Percentiles rank a stretch among this genome's conserved stretches.
Evolutionary conservation across 2,797 vertebrate genomes (phyloP).

Genomic region (Acipenser oxyrinchus): DNA sequence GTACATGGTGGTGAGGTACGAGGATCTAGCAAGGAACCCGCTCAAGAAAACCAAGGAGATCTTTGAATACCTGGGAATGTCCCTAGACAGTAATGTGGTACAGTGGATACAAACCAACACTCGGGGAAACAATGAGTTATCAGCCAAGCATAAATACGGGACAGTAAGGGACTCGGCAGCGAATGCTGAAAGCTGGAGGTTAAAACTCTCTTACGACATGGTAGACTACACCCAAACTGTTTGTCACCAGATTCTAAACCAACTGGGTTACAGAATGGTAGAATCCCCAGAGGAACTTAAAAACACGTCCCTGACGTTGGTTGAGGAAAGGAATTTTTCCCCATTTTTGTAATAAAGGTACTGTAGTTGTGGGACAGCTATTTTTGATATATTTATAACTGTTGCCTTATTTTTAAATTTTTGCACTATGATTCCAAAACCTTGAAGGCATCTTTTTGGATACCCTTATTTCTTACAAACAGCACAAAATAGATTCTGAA

Average conservation of each 20-base stretch:
- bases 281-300: slow-evolving; percentile 77
- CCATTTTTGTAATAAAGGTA: slow-evolving; percentile 76
- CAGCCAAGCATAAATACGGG: slow-evolving; percentile 84
- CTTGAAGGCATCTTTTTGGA: slow-evolving; percentile 44
- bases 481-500: slow-evolving; percentile 42
- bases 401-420: slow-evolving; percentile 81
- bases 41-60: slow-evolving; percentile 86
- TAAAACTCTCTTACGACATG: slow-evolving; percentile 85
- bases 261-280: slow-evolving; percentile 80
- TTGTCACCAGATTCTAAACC: slow-evolving; percentile 75
- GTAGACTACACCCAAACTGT: slow-evolving; percentile 82
- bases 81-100: slow-evolving; percentile 74
- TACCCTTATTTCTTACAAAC: slow-evolving; percentile 36
- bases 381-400: slow-evolving; percentile 80
- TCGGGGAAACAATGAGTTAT: slow-evolving; percentile 67
- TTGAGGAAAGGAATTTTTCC: slow-evolving; percentile 81
- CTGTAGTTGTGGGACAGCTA: slow-evolving; percentile 38
- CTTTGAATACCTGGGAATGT: slow-evolving; percentile 80
- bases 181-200: slow-evolving; percentile 84
- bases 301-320: slow-evolving; percentile 78
- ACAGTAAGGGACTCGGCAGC: slow-evolving; percentile 84
- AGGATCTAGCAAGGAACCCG: slow-evolving; percentile 84
- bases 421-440: slow-evolving; percentile 78
- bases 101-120: slow-evolving; percentile 91
- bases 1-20: slow-evolving; percentile 90